Conservation (phyloP, 2,888 invertebrate genomes). For the Mimas tiliae region DNA sequence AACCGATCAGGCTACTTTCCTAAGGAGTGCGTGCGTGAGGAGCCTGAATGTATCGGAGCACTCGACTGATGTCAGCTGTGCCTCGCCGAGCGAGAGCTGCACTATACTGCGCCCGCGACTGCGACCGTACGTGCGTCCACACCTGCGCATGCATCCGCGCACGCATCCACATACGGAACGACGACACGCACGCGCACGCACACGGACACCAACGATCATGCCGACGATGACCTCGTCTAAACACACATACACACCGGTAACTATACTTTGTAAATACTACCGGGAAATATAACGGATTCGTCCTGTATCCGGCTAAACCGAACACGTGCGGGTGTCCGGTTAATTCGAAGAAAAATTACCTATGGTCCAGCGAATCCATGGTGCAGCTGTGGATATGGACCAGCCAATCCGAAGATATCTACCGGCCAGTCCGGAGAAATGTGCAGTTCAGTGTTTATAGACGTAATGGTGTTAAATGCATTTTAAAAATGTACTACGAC, state of each 20-base stretch:
- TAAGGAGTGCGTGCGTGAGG: conserved; percentile 89
- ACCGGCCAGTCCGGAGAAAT: neutral
- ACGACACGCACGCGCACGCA: too few species aligned
- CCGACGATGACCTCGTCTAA: conserved; percentile 48
- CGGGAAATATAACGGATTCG: too few species aligned
- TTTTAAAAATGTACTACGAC: neutral
- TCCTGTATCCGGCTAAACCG: neutral
- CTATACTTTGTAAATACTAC: neutral
- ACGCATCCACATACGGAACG: too few species aligned
- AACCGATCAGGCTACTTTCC: conserved; percentile 90
- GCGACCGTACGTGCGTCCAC: conserved; percentile 32
- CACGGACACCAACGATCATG: conserved; percentile 33
- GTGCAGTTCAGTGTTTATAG: neutral
- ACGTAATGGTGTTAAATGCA: neutral
- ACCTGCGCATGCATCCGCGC: conserved; percentile 32
- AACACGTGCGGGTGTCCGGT: neutral
- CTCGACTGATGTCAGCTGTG: conserved; percentile 81
- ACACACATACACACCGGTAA: neutral
- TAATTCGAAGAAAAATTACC: neutral
- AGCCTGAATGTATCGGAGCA: conserved; percentile 81
- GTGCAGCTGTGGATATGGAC: neutral
- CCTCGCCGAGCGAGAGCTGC: conserved; percentile 75
- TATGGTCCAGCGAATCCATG: neutral
- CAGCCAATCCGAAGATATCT: neutral
- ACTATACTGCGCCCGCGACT: conserved; percentile 44